Conservation (phyloP, 2,113 vertebrate genomes). For the Macrotis lagotis region DNA sequence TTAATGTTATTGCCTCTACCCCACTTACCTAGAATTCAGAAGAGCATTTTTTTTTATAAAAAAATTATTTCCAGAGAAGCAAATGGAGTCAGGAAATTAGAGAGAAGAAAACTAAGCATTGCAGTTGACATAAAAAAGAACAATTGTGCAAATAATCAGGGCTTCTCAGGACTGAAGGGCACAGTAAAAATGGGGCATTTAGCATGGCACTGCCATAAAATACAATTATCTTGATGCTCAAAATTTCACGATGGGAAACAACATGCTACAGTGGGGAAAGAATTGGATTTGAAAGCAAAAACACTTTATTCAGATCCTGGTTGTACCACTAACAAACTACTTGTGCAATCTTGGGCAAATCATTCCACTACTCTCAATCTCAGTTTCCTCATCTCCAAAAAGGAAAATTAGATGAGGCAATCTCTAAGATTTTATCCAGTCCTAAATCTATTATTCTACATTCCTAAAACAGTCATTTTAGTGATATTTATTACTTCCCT, state of each 20-base stretch:
- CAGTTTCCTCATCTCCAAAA: not conserved
- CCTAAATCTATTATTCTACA: not conserved
- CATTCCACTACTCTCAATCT: not conserved
- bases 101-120: not conserved
- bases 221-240: not conserved
- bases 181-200: not conserved
- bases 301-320: not conserved
- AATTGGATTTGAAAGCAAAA: not conserved
- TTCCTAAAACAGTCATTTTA: not conserved
- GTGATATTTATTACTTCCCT: not conserved
- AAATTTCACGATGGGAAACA: not conserved
- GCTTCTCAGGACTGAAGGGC: not conserved
- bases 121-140: not conserved
- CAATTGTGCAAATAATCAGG: not conserved
- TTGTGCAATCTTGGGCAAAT: not conserved
- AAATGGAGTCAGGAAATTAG: not conserved
- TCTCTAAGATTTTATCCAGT: not conserved
- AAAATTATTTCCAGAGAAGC: not conserved
- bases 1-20: not conserved
- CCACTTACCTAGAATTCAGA: not conserved
- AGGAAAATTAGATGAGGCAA: not conserved
- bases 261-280: not conserved
- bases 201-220: not conserved
- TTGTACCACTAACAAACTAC: not conserved
- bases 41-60: not conserved